phyloP scores from a whole-genome alignment of 2,113 vertebrate species.

The Sinocyclocheilus anshuiensis region DNA sequence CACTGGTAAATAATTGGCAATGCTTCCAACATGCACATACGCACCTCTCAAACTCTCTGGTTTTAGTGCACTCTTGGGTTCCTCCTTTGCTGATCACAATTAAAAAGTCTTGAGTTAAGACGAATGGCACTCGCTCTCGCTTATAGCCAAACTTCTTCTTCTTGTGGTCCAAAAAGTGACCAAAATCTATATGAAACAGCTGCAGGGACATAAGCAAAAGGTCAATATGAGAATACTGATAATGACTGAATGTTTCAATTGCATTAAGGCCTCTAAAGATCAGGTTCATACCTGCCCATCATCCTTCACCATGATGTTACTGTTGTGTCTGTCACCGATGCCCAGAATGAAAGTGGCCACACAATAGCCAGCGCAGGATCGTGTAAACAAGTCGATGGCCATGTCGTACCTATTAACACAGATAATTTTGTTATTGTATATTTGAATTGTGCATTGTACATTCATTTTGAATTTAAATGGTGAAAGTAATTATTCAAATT shows the following conservation, averaged over 20 bases:
- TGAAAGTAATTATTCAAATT: not conserved
- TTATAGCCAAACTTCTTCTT: conserved; percentile 99
- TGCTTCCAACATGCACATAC: not conserved
- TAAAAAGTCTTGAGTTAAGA: conserved; percentile 96
- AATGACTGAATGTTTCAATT: not conserved
- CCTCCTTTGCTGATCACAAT: conserved; percentile 99
- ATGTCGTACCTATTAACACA: conserved; percentile 85
- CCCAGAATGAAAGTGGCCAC: conserved; percentile 98
- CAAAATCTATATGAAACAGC: conserved; percentile 99
- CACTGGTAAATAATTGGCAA: not conserved
- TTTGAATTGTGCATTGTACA: not conserved
- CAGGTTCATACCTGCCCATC: conserved; percentile 87
- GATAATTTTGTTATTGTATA: not conserved
- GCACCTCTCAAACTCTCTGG: conserved; percentile 96
- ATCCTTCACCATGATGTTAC: conserved; percentile 99
- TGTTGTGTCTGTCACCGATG: conserved; percentile 97
- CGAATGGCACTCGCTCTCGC: conserved; percentile 95
- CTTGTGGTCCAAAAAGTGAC: conserved; percentile 98
- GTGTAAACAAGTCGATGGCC: conserved; percentile 95
- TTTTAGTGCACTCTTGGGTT: conserved; percentile 96
- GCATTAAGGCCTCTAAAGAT: not conserved
- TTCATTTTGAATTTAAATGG: not conserved
- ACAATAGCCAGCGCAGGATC: conserved; percentile 97
- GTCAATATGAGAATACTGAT: not conserved
- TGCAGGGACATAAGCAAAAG: conserved; percentile 64